Evolutionary conservation across 2,797 vertebrate genomes (phyloP).

Genomic region (Yasuhikotakia modesta): DNA sequence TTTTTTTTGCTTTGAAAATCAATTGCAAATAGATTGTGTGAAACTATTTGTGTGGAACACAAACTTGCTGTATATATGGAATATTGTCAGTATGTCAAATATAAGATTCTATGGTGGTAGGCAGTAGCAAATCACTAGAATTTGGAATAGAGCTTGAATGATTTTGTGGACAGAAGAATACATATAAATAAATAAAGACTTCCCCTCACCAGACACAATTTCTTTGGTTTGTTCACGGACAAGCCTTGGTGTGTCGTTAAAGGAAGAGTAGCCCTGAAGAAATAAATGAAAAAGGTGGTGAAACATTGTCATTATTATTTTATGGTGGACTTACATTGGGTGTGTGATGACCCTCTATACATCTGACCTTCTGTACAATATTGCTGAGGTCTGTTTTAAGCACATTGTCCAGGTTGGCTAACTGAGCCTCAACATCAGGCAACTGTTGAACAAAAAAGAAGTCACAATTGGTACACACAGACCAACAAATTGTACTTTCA

Average conservation of each 20-base stretch:
- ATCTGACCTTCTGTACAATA: slow-evolving; percentile 84
- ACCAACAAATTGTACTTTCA: background rate
- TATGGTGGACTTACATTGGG: background rate
- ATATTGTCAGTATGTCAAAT: background rate
- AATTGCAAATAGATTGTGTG: too few species aligned
- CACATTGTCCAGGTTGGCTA: slow-evolving; percentile 79
- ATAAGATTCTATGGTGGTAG: background rate
- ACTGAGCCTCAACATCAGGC: slow-evolving; percentile 74
- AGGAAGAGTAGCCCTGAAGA: slow-evolving; percentile 85
- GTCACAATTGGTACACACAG: background rate
- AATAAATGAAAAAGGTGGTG: slow-evolving; percentile 13
- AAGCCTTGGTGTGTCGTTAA: slow-evolving; percentile 86
- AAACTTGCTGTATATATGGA: too few species aligned
- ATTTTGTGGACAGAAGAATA: background rate
- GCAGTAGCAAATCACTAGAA: background rate
- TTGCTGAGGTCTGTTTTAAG: slow-evolving; percentile 86
- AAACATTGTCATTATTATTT: background rate
- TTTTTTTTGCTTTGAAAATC: too few species aligned
- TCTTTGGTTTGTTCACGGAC: slow-evolving; percentile 85
- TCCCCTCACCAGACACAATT: slow-evolving; percentile 79
- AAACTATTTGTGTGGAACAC: too few species aligned
- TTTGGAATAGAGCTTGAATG: slow-evolving; percentile 13
- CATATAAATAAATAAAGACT: background rate
- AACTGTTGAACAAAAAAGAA: slow-evolving; percentile 74
- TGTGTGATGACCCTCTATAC: background rate